These are phyloP conservation scores for Belgica antarctica DNA, from an alignment of 2,888 invertebrate species.

Conservation along the genomic window DNA sequence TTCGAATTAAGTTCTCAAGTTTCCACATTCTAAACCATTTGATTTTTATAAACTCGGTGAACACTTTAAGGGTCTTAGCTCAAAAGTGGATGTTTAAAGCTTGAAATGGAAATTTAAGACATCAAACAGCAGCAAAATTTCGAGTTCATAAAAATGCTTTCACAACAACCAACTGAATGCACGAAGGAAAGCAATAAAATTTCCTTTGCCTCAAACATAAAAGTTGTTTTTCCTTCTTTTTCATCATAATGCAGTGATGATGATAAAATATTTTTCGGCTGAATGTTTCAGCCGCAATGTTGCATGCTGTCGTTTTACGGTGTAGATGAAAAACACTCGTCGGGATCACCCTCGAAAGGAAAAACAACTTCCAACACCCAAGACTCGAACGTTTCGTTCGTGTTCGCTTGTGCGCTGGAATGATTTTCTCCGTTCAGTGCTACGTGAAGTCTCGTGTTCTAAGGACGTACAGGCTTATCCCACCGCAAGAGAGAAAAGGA, in stretches of 20 bases:
- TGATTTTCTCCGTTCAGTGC: background rate
- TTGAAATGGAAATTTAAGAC: too few relatives aligned
- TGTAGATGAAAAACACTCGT: background rate
- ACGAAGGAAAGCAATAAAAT: background rate
- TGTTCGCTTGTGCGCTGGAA: background rate
- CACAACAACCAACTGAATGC: background rate
- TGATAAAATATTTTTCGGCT: background rate
- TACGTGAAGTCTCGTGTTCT: slow-evolving; percentile 1
- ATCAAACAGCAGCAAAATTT: too few relatives aligned
- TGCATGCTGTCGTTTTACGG: background rate
- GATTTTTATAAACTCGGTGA: too few relatives aligned
- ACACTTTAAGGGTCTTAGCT: too few relatives aligned
- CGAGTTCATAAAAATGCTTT: slow-evolving; percentile 12
- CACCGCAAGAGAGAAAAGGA: background rate
- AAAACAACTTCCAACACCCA: background rate
- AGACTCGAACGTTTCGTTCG: slow-evolving; percentile 1
- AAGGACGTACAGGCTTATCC: slow-evolving; percentile 8
- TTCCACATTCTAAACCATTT: too few relatives aligned
- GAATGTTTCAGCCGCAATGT: slow-evolving; percentile 17
- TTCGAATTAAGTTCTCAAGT: too few relatives aligned
- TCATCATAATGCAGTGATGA: slow-evolving; percentile 25
- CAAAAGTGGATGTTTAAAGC: too few relatives aligned
- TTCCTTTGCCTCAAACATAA: background rate
- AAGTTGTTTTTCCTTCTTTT: background rate
- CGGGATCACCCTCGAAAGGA: background rate